Evolutionary conservation across 2,113 vertebrate genomes (phyloP).

Genomic region (cattle (Bos taurus)): DNA sequence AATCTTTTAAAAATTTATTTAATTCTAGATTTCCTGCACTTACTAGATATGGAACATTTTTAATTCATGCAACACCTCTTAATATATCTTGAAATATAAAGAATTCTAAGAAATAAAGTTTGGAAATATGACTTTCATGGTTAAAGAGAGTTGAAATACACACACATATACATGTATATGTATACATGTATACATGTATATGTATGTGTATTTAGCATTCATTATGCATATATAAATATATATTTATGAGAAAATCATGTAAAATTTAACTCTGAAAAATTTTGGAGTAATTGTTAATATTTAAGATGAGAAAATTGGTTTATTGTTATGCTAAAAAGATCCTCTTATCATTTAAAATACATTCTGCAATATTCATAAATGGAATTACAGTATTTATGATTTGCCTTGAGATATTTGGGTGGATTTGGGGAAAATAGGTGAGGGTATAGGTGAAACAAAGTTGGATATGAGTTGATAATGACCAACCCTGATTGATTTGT

Average conservation of each 20-base stretch:
- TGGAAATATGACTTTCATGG: background rate
- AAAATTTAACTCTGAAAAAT: background rate
- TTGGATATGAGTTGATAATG: background rate
- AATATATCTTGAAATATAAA: background rate
- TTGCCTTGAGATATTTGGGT: background rate
- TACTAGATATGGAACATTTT: background rate
- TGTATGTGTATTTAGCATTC: too few species aligned
- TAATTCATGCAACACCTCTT: background rate
- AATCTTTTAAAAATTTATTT: background rate
- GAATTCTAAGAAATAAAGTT: background rate
- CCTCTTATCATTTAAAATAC: background rate
- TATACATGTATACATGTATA: too few species aligned
- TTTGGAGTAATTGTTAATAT: background rate
- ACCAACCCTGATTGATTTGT: background rate
- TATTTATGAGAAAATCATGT: background rate
- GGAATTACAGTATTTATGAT: background rate
- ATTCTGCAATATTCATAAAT: background rate
- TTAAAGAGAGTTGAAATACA: background rate
- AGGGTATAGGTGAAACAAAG: background rate
- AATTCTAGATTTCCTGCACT: background rate
- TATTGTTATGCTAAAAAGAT: background rate
- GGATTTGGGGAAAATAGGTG: background rate
- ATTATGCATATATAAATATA: background rate
- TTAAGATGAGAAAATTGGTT: background rate
- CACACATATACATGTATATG: accelerated